phyloP scores from a whole-genome alignment of 2,113 vertebrate species.

The Callipepla squamata region DNA sequence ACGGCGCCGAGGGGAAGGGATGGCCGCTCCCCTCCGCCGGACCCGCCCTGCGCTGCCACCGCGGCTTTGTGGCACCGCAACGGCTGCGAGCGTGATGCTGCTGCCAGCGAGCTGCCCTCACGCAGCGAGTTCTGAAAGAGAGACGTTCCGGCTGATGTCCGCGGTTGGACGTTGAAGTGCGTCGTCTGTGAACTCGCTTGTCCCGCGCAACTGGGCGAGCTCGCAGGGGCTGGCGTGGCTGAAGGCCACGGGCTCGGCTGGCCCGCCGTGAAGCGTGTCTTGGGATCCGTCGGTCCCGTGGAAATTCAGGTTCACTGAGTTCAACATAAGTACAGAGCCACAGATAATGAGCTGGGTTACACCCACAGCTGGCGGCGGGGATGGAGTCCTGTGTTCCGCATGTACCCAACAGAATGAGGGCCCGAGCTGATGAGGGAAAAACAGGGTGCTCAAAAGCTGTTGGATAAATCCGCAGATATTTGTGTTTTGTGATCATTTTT shows the following conservation, averaged over 20 bases:
- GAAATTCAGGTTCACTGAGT: background rate
- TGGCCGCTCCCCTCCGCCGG: accelerated
- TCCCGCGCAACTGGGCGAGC: background rate
- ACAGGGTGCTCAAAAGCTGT: background rate
- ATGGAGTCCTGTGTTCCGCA: accelerated
- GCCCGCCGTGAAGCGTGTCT: background rate
- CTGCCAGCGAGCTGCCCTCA: accelerated
- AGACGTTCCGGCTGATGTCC: accelerated
- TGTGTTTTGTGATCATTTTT: background rate
- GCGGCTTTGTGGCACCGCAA: background rate
- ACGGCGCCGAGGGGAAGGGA: background rate
- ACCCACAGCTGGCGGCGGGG: accelerated
- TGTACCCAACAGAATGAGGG: background rate
- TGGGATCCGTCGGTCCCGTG: accelerated
- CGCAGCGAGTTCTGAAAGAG: background rate
- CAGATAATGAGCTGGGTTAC: background rate
- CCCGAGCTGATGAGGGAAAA: background rate
- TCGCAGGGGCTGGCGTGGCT: accelerated
- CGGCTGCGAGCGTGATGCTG: background rate
- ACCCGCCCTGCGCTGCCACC: too few relatives aligned
- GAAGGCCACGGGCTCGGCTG: background rate
- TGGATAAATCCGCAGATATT: background rate
- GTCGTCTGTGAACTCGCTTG: accelerated
- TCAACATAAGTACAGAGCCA: background rate
- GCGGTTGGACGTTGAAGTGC: accelerated